Base-by-base conservation (phyloP, 1,140 invertebrate species). In the Heliconius melpomene region DNA sequence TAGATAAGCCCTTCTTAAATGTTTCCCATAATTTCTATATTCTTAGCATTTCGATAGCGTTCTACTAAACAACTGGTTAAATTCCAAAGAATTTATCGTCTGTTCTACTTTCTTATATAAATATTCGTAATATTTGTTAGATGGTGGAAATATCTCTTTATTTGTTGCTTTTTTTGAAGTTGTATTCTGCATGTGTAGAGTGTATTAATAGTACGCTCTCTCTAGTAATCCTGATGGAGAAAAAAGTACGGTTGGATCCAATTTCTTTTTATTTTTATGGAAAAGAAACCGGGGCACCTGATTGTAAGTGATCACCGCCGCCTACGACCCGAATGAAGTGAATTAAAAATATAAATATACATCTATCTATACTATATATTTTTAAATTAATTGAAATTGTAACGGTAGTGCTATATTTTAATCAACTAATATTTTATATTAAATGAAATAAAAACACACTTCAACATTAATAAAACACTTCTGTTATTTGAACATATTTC, bases 1-100 rank as follows among this genome's bases (percentile, higher is more conserved):
- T 72, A 72, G 71, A 72, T 72, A 72, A 72, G 71, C 71, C 71
- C 36, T 72, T 72, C 32, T 72, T 38, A 72, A 72, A 72, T 38
- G 71, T 32, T 72, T 72, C 71, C 36, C 71, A 72, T 72, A 38
- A 72, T 36, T 72, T 72, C 36, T 72, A 72, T 72, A 72, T 72
- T 72, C 71, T 36, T 72, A 72, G 71, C 71, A 72, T 72, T 72
- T 72, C 71, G 16, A 38, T 72, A 72, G 36, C 71, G 23, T 66
- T 66, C 60, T 66, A 66, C 60, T 66, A 66, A 66, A 29, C 60
- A 66, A 66, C 60, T 66, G 60, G 60, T 66, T 66, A 72, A 38
- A 72, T 72, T 72, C 36, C 29, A 26, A 72, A 3, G 32, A 72
- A 72, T 72, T 72, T 32, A 72, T 38, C 29, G 29, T 36, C 36